Evolutionary conservation across 2,888 invertebrate genomes (phyloP), one percentile per base, ranked within the genome.

Genomic region (Hybos culiciformis): DNA sequence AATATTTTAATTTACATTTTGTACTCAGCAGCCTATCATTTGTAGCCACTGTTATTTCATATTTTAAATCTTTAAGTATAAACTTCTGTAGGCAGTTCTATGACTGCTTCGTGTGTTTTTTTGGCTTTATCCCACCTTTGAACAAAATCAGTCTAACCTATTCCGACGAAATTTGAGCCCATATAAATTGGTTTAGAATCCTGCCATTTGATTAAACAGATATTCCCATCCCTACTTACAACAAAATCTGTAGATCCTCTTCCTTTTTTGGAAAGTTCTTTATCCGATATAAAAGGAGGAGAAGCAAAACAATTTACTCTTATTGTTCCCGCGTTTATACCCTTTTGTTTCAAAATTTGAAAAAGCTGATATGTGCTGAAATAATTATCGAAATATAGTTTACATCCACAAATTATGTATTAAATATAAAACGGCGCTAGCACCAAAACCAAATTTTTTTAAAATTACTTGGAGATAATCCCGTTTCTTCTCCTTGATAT

Each of bases 151-250:
- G 20, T 37, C 12, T 31, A 24, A 31, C 40, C 37, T 32, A 37
- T 15, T 39, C 42, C 42, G 3, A 46, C 39, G 37, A 46, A 46
- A 41, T 46, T 46, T n/a, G 39, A 46, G 21, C 42, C 41, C 8
- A 46, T 24, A 20, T 46, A 31, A 17, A 46, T 39, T 14, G 41
- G 17, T 29, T 43, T 46, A 8, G 41, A 43, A 34, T 43, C 41
- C 18, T 37, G 34, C 43, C 43, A 46, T 34, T 43, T 46, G 17
- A 34, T 14, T 18, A 46, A 36, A 12, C 12, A 36, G 18, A 46
- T 39, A 17, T 43, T 37, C 12, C 41, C 39, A 37, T 46, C 43
- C 9, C 39, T 26, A 15, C 32, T 46, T 11, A 19, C 23, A 17
- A 41, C 33, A 17, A 17, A 23, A 29, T 41, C 46, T 17, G 38